Base-by-base conservation (phyloP, 1,140 invertebrate genomes). In the Ceratina calcarata region DNA sequence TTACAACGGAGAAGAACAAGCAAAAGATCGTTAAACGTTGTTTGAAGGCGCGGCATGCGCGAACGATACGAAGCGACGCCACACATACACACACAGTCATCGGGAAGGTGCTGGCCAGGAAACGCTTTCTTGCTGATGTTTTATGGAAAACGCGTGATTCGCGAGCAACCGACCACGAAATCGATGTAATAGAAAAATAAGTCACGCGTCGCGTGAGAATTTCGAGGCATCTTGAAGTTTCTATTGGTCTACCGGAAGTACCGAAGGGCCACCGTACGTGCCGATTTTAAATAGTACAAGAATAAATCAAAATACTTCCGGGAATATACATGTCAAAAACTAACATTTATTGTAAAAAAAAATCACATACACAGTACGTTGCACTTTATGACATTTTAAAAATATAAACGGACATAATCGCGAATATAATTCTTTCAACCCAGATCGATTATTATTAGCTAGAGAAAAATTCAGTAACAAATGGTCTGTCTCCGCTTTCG, bases 401-500 rank as follows among this genome's bases (percentile, higher is more conserved):
- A 74, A 55, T 53, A 55, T 74, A 55, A 12, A 37, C 7, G 18
- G 12, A 6, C n/a, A 69, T 60, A 15, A 45, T 27, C 27, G n/a
- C n/a, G 53, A 3, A 65, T 22, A 20, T 4, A 8, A 45, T 64
- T 24, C 45, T 10, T 64, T 27, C 18, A 27, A 27, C 37, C 22
- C 15, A 15, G 15, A 18, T 57, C 27, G 22, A 6, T 13, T 32
- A 6, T 13, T 32, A 67, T 49, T 67, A 24, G 12, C 71, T 20
- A 58, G 7, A 64, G n/a, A 92, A 84, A 81, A 90, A 91, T 7
- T 93, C 92, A n/a, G 77, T 87, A 45, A 93, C 91, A 89, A 95
- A 96, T 3, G 95, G 95, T 76, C 93, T 93, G 93, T 97, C 96
- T 78, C 90, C 89, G 1, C 88, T 85, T 7, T 87, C 91, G 89